Base-by-base conservation (phyloP, 2,888 invertebrate genomes). In the Petrolisthes manimaculis region DNA sequence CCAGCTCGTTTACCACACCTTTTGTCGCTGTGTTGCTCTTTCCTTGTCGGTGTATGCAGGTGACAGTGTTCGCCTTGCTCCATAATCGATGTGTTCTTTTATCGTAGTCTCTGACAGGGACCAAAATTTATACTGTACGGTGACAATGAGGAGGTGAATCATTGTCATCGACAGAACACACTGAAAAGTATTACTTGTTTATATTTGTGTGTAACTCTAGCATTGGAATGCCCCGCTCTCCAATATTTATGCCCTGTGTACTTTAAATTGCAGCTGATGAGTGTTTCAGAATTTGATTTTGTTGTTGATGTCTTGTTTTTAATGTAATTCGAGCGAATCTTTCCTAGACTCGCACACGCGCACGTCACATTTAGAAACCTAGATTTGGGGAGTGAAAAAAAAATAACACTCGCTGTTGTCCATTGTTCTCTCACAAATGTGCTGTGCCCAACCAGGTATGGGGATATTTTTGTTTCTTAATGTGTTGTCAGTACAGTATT, bases 221-320 rank as follows among this genome's bases (percentile, higher is more conserved):
- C 81, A 78, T 56, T 87, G 71, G 87, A 87, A 87, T 87, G 87
- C 78, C 78, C 67, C 56, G 77, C 83, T 86, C 83, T 86, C 67
- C 67, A 61, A 61, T 61, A 61, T 61, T 61, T 61, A 75, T 56
- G 78, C 82, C 67, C 78, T 67, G 78, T 37, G 9, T 61, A 18
- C 18, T 61, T 14, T 61, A 61, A 61, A 14, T 21, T 80, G 24
- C 80, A 80, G 80, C 80, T 56, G 24, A 56, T 80, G 3, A 12
- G 56, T 80, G 80, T 80, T 56, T 56, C 80, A 80, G 67, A 56
- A 80, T 56, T 55, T 80, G 24, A 12, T 8, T 80, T 54, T 80
- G 12, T 53, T 61, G 67, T 61, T 61, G 4, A 18, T 61, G 67
- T 61, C 18, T 61, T 61, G 18, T 61, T 61, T 61, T 61, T 12